Percentiles rank a stretch among this genome's conserved stretches.
Evolutionary conservation across 2,113 vertebrate species (phyloP).

Genomic region (Balaeniceps rex): DNA sequence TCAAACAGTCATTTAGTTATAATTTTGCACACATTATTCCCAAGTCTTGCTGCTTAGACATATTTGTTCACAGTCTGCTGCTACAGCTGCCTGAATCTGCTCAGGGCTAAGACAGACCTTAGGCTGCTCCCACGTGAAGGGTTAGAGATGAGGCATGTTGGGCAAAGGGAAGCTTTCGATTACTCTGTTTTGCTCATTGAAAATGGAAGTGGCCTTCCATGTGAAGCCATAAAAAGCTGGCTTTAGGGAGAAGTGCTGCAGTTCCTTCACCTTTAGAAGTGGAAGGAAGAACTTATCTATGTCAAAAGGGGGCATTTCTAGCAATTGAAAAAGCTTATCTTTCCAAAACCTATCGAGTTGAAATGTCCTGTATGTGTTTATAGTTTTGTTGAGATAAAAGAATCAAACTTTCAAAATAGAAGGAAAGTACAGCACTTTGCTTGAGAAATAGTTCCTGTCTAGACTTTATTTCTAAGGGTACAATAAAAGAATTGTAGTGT

Average conservation of each 20-base stretch:
- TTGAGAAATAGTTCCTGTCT: background rate
- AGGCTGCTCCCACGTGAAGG: rapidly evolving
- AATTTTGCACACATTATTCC: background rate
- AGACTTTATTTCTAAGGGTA: background rate
- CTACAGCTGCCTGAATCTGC: background rate
- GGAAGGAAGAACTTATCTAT: background rate
- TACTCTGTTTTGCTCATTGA: background rate
- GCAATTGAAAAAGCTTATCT: background rate
- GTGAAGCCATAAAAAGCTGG: background rate
- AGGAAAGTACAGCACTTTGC: background rate
- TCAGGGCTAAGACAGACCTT: background rate
- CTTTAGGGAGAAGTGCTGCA: background rate
- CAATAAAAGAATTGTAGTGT: background rate
- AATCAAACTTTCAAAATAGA: background rate
- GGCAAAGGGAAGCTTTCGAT: background rate
- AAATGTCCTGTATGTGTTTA: background rate
- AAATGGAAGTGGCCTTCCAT: background rate
- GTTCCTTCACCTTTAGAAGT: background rate
- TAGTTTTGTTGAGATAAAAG: background rate
- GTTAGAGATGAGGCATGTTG: background rate
- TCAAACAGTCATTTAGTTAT: background rate
- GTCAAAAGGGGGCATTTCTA: background rate
- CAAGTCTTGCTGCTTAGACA: background rate
- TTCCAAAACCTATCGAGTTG: background rate
- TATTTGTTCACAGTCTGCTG: background rate